Evolutionary conservation across 2,797 vertebrate genomes (phyloP).

Genomic region (Aeoliscus strigatus): DNA sequence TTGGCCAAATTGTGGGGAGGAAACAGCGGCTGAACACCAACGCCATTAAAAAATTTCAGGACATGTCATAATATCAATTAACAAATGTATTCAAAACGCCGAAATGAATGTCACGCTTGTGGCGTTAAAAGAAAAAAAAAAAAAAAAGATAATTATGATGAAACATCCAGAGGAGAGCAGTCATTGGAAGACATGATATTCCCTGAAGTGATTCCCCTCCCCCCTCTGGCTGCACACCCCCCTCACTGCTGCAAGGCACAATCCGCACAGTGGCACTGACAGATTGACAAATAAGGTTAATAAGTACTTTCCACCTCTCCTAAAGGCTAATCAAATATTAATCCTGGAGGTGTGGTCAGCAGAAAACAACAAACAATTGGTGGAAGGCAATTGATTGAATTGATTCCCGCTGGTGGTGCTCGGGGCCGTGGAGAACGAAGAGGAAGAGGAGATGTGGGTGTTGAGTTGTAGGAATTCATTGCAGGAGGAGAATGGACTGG

Average conservation of each 20-base stretch:
- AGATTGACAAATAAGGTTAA: conserved; percentile 99
- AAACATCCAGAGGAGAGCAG: conserved; percentile 70
- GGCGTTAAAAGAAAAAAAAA: no score
- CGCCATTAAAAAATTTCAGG: conserved; percentile 41
- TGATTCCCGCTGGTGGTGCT: conserved; percentile 79
- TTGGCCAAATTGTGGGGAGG: conserved; percentile 45
- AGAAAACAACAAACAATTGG: conserved; percentile 88
- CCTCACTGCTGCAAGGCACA: conserved; percentile 69
- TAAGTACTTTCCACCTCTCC: conserved; percentile 94
- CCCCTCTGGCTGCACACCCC: background rate
- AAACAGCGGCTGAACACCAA: conserved; percentile 45
- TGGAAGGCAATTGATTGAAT: conserved; percentile 89
- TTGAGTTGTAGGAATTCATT: conserved; percentile 65
- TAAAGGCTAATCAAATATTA: conserved; percentile 99
- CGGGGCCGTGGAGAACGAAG: conserved; percentile 18
- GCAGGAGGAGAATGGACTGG: conserved; percentile 46
- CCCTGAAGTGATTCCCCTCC: conserved; percentile 61
- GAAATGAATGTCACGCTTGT: conserved; percentile 62
- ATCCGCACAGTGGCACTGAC: conserved; percentile 80
- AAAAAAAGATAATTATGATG: conserved; percentile 80
- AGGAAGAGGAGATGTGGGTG: conserved; percentile 7
- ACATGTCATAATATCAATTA: conserved; percentile 66
- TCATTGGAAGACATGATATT: conserved; percentile 73
- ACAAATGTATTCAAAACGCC: conserved; percentile 59
- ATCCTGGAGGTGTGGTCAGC: conserved; percentile 98